Percentiles rank a stretch among this genome's conserved stretches.
Evolutionary conservation across 2,797 vertebrate species (phyloP).

Genomic region (Bovichtus variegatus): DNA sequence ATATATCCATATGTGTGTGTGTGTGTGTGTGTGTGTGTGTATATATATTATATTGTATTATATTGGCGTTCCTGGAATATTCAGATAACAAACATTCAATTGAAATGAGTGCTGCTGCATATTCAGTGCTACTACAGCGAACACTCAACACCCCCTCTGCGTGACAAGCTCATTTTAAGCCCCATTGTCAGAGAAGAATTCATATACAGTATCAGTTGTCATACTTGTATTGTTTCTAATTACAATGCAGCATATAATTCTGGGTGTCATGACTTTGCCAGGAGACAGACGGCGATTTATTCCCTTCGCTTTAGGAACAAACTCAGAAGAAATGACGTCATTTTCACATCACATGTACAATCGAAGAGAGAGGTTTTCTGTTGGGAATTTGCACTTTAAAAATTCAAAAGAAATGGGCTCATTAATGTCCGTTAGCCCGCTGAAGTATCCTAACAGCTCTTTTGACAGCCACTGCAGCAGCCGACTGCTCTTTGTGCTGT

Average conservation of each 20-base stretch:
- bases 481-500: too few relatives aligned
- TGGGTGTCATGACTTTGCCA: conserved; percentile 64
- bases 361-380: background rate
- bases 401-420: background rate
- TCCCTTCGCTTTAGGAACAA: conserved; percentile 17
- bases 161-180: conserved; percentile 42
- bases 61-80: conserved; percentile 9
- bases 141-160: background rate
- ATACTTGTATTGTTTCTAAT: conserved; percentile 67
- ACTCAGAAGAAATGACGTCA: conserved; percentile 10
- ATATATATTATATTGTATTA: too few relatives aligned
- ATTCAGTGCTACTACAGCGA: conserved; percentile 10
- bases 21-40: too few relatives aligned
- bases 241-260: conserved; percentile 68
- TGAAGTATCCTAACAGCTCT: too few relatives aligned
- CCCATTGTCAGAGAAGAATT: conserved; percentile 40
- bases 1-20: too few relatives aligned
- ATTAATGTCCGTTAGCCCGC: conserved; percentile 10
- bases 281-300: conserved; percentile 68
- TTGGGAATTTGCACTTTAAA: background rate
- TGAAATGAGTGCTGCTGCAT: background rate
- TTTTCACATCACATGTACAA: conserved; percentile 30
- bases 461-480: too few relatives aligned
- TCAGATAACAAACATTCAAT: background rate
- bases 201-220: conserved; percentile 59